Evolutionary conservation across 2,113 vertebrate genomes (phyloP).

Genomic region (Callorhinus ursinus): DNA sequence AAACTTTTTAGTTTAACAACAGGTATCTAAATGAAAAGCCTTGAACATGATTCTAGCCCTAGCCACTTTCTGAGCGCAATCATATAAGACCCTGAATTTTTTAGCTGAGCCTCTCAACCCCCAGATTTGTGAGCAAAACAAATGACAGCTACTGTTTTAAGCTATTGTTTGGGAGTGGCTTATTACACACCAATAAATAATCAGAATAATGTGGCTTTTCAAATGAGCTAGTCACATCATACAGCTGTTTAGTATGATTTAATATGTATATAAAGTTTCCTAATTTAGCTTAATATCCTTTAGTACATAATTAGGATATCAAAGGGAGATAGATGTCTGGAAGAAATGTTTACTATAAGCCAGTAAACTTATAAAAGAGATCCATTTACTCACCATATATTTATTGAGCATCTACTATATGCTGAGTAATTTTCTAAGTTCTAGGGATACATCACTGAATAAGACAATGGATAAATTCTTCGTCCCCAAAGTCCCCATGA

Average conservation of each 20-base stretch:
- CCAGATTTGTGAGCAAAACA: slow-evolving; percentile 16
- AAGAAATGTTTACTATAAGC: neutral
- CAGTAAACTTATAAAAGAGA: neutral
- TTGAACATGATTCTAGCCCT: neutral
- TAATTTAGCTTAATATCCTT: neutral
- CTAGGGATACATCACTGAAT: neutral
- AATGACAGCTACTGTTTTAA: neutral
- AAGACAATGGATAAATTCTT: neutral
- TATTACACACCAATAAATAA: neutral
- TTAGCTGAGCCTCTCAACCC: neutral
- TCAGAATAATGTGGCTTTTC: neutral
- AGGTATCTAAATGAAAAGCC: neutral
- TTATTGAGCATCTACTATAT: neutral
- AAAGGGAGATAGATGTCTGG: neutral
- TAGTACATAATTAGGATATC: neutral
- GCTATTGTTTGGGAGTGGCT: neutral
- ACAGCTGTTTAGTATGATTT: neutral
- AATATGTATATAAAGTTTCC: neutral
- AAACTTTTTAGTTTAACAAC: neutral
- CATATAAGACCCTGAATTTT: neutral
- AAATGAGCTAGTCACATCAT: neutral
- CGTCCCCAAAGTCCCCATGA: neutral
- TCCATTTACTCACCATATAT: neutral
- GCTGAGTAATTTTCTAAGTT: neutral
- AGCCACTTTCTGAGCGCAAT: neutral